Base-by-base conservation (phyloP, 2,797 vertebrate genomes). In the Etheostoma perlongum region DNA sequence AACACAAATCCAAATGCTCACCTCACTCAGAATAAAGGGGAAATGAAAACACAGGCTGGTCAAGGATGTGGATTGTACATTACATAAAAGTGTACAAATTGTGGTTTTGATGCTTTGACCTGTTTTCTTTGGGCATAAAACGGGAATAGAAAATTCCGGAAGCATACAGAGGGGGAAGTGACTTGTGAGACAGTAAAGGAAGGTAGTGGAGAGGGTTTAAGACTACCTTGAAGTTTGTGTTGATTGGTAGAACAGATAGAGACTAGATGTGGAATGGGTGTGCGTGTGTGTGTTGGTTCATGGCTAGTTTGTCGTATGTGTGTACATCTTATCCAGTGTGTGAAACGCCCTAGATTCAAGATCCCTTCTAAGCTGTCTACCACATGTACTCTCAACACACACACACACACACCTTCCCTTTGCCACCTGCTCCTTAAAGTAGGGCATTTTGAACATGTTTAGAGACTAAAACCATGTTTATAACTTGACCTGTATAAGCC, bases 21-120 rank as follows among this genome's bases (percentile, higher is more conserved):
- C 67, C 67, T 75, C 33, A 2, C n/a, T 16, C 6, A 6, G 2
- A 40, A 19, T 18, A 67, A 79, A 86, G 23, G n/a, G 67, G 85
- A 91, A 86, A 33, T 71, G 48, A 83, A 82, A 83, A 81, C 73
- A 12, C 36, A 40, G 36, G 12, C 36, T 4, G 11, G 36, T 40
- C 10, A 40, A 40, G 36, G 36, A 40, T 40, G 36, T 40, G 36
- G 36, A 40, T 12, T 40, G 36, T 40, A 40, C 36, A 0, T 40
- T 40, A 40, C 36, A 40, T 40, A 40, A 40, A 11, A 44, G 10
- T 23, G 42, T 51, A 3, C 12, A 62, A 21, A 12, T 62, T 54
- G 13, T 61, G 18, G 40, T 64, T 33, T 54, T 64, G 4, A 30
- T 33, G 7, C 5, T 36, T 36, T 8, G n/a, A 51, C 36, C 5